Percentiles rank a stretch among this genome's conserved stretches.
phyloP scores from a whole-genome alignment of 1,140 invertebrate species.

The Macrostomum lignano region DNA sequence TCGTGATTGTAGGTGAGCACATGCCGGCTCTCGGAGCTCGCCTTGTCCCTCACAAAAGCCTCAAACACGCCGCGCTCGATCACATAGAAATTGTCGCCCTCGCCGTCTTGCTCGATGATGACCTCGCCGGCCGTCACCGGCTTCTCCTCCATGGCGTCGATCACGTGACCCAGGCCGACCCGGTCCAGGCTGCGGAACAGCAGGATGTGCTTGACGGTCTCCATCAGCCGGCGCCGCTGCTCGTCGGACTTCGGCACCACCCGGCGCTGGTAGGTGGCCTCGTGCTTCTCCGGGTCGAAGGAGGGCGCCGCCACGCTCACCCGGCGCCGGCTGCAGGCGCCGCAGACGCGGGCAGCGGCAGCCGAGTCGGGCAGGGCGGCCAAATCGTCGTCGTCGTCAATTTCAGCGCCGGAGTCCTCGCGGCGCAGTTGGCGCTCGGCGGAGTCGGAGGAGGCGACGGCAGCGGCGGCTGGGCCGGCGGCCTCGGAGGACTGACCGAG shows the following conservation, averaged over 20 bases:
- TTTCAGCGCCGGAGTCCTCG: too few relatives aligned
- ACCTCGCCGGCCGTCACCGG: conserved; percentile 41
- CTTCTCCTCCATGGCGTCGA: conserved; percentile 87
- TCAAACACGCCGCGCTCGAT: conserved; percentile 35
- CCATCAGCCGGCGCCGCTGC: conserved; percentile 52
- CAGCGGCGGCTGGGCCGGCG: too few relatives aligned
- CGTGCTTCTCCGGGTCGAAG: conserved; percentile 2
- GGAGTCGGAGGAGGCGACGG: too few relatives aligned
- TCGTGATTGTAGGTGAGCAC: conserved; percentile 33
- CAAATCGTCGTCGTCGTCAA: too few relatives aligned
- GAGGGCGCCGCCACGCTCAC: background rate
- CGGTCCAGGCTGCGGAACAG: conserved; percentile 62
- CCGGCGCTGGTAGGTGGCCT: background rate
- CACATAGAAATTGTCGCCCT: conserved; percentile 90
- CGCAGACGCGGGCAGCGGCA: too few relatives aligned
- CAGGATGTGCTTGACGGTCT: conserved; percentile 66
- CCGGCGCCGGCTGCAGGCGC: too few relatives aligned
- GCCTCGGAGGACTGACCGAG: too few relatives aligned
- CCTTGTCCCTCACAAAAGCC: background rate
- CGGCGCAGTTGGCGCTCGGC: too few relatives aligned
- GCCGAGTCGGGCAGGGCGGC: too few relatives aligned
- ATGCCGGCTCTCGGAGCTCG: background rate
- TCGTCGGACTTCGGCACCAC: conserved; percentile 45
- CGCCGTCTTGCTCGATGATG: conserved; percentile 77
- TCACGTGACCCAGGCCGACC: conserved; percentile 48